Evolutionary conservation across 1,140 invertebrate species (phyloP), one percentile per base, ranked within the genome.

Genomic region (Aleiodes sp.): DNA sequence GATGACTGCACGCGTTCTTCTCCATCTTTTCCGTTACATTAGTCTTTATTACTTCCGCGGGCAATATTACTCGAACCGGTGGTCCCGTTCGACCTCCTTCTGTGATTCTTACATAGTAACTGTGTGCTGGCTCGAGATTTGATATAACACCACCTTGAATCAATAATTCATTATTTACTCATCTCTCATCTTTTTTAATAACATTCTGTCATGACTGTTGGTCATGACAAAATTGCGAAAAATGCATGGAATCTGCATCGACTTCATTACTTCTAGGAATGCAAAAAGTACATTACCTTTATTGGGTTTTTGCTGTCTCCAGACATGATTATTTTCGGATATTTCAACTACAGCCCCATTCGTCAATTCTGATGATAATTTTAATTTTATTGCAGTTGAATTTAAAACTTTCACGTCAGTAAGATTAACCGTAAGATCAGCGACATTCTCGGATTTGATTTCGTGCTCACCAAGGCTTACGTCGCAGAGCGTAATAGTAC

Each of bases 401-500:
- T 84, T 86, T 1, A 86, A 63, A 14, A 84, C 80, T 71, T 86
- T 84, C 0, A 83, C 77, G 9, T 84, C 82, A 1, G 81, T 84
- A 10, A 85, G 67, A 65, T 84, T 84, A 4, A 84, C 79, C 0
- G 65, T 73, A 9, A 82, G 31, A 56, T 86, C 82, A 1, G 71
- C 69, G 0, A 79, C 76, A 59, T 73, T 80, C 64, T 86, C 86
- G 0, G 82, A 43, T 69, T 82, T 87, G 21, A 88, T 89, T 70
- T 93, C 92, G 57, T 93, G 90, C 71, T 91, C 91, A 67, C 92
- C 90, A 8, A 93, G 84, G 1, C 91, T 92, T 1, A 94, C 93
- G 74, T 95, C 93, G 78, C 94, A 96, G 0, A 94, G 85, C 57
- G 94, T 91, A 70, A 94, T 89, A 39, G 92, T 94, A 75, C 95